phyloP scores from a whole-genome alignment of 2,797 vertebrate species.

The Sebastiscus tertius region DNA sequence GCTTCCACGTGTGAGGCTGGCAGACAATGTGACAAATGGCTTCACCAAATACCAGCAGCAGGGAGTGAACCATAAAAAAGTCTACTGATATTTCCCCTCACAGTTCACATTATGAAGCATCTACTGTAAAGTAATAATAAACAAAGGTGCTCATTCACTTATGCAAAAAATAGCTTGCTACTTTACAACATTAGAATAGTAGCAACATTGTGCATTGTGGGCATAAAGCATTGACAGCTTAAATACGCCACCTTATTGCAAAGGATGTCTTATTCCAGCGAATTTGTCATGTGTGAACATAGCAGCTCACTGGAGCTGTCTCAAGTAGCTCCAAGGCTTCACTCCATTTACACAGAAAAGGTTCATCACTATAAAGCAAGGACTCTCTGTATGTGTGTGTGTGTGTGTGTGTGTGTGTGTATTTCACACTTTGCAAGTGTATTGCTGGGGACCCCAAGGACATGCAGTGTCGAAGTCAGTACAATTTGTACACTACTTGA shows the following conservation, averaged over 20 bases:
- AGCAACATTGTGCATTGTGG: background rate
- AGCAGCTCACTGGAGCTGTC: background rate
- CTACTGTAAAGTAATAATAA: background rate
- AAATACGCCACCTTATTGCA: background rate
- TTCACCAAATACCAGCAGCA: background rate
- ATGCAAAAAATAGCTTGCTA: background rate
- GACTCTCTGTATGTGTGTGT: background rate
- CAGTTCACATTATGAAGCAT: background rate
- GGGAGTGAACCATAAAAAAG: background rate
- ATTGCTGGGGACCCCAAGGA: background rate
- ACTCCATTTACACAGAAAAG: background rate
- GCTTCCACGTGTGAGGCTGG: background rate
- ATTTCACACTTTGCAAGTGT: background rate
- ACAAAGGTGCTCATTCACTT: background rate
- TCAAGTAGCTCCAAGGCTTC: background rate
- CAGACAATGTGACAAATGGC: slow-evolving; percentile 1
- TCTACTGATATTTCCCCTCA: background rate
- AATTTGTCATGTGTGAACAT: background rate
- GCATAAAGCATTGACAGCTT: background rate
- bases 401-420: too few relatives aligned
- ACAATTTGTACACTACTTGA: background rate
- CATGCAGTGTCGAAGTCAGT: background rate
- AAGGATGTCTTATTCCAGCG: background rate
- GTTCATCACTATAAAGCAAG: background rate
- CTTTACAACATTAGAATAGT: background rate